Evolutionary conservation across 2,113 vertebrate species (phyloP).

Genomic region (Tyrannus savana): DNA sequence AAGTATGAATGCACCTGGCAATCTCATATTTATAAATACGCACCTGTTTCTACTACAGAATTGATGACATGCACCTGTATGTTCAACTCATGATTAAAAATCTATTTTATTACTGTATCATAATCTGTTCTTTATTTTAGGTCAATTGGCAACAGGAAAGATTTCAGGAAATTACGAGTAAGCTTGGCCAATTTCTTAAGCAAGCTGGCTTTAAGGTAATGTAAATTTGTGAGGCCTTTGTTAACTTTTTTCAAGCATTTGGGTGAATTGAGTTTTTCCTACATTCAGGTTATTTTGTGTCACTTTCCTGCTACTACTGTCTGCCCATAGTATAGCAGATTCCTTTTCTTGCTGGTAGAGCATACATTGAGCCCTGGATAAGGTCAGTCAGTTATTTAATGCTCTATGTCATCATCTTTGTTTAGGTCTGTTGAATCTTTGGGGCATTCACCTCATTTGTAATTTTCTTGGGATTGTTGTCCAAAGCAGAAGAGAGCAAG

Average conservation of each 20-base stretch:
- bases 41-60: background rate
- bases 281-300: background rate
- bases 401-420: background rate
- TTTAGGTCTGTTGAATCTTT: background rate
- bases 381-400: background rate
- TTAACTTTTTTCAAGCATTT: background rate
- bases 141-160: conserved; percentile 95
- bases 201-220: conserved; percentile 98
- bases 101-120: background rate
- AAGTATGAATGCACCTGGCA: background rate
- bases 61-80: background rate
- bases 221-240: background rate
- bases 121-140: conserved; percentile 64
- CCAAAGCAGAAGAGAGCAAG: background rate
- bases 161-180: conserved; percentile 90
- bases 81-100: background rate
- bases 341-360: background rate
- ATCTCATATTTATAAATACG: background rate
- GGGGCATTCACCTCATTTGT: background rate
- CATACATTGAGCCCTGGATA: background rate
- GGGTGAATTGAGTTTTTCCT: background rate
- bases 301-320: background rate
- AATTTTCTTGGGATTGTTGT: background rate
- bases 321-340: background rate
- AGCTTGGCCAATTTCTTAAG: conserved; percentile 95